Conservation (phyloP, 2,113 vertebrate species). For the Meriones unguiculatus region DNA sequence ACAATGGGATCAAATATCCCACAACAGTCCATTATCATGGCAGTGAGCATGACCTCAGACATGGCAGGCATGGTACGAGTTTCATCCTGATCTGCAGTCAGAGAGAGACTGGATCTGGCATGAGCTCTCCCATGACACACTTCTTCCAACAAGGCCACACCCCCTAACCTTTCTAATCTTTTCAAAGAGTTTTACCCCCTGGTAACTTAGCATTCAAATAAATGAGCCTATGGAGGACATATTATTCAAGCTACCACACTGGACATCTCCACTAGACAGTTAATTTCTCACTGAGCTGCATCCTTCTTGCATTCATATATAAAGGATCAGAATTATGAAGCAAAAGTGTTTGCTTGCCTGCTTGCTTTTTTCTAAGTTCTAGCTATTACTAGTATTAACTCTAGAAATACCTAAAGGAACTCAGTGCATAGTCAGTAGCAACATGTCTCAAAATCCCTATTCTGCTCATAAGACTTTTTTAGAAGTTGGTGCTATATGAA, state of each 20-base stretch:
- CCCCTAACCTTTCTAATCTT: neutral
- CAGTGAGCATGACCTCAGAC: neutral
- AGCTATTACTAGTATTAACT: neutral
- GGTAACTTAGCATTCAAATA: neutral
- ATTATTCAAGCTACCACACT: neutral
- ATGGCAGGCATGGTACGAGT: neutral
- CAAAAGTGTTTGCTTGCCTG: neutral
- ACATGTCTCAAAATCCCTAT: neutral
- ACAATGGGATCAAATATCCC: too few relatives aligned
- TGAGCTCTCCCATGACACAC: neutral
- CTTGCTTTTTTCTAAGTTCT: neutral
- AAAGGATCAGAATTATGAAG: neutral
- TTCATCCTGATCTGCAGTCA: neutral
- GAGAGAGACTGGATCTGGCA: neutral
- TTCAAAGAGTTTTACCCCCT: neutral
- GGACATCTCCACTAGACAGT: neutral
- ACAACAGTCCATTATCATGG: too few relatives aligned
- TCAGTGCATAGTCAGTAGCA: neutral
- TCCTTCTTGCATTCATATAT: neutral
- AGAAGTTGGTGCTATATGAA: neutral
- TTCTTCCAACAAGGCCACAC: neutral
- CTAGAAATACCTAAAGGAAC: neutral
- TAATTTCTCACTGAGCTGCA: too few relatives aligned
- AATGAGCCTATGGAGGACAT: neutral
- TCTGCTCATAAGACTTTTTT: too few relatives aligned